Evolutionary conservation across 2,888 invertebrate genomes (phyloP).

Genomic region (Cosmia pyralina): DNA sequence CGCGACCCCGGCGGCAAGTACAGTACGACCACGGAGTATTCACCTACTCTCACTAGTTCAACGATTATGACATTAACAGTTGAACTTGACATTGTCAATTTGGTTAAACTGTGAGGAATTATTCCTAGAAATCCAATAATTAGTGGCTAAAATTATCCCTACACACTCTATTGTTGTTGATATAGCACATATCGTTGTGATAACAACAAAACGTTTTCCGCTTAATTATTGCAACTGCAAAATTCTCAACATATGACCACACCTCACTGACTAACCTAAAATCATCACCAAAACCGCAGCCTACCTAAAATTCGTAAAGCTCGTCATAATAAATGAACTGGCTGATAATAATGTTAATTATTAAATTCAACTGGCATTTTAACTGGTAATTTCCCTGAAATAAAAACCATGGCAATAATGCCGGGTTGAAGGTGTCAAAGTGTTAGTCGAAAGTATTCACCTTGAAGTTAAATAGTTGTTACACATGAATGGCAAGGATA

Average conservation of each 20-base stretch:
- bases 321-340: no score
- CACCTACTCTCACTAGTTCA: neutral
- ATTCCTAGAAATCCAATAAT: neutral
- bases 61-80: neutral
- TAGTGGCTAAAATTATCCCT: no score
- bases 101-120: neutral
- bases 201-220: neutral
- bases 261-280: no score
- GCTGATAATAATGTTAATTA: no score
- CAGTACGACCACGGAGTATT: neutral
- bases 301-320: neutral
- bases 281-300: no score
- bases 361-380: conserved; percentile 11
- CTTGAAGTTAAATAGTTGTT: conserved; percentile 44
- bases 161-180: neutral
- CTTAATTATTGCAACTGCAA: neutral
- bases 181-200: neutral
- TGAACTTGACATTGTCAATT: neutral
- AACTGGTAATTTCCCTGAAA: neutral
- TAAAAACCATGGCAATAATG: conserved; percentile 26
- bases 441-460: conserved; percentile 50
- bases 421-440: conserved; percentile 49
- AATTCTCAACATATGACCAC: neutral
- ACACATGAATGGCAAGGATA: conserved; percentile 31
- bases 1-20: no score